Evolutionary conservation across 2,888 invertebrate genomes (phyloP).

Genomic region (Epicampocera succincta): DNA sequence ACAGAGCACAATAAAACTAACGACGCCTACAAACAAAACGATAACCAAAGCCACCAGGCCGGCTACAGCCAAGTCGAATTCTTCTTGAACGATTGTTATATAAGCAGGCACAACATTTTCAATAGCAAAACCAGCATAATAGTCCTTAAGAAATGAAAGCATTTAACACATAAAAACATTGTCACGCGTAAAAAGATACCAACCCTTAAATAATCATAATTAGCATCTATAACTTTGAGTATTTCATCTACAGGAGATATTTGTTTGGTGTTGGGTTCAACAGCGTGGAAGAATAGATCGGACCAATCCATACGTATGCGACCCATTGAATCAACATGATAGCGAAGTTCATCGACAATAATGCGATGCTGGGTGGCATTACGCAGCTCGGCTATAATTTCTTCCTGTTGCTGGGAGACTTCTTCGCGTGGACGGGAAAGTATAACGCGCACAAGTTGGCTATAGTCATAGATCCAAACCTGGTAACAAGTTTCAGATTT

Average conservation of each 20-base stretch:
- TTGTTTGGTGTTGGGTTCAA: slow-evolving; percentile 87
- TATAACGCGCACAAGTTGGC: slow-evolving; percentile 91
- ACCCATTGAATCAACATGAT: slow-evolving; percentile 85
- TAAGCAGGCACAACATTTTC: slow-evolving; percentile 89
- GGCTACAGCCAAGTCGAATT: slow-evolving; percentile 92
- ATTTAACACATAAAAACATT: background rate
- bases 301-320: slow-evolving; percentile 85
- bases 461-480: slow-evolving; percentile 95
- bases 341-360: slow-evolving; percentile 90
- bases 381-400: slow-evolving; percentile 87
- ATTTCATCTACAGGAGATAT: slow-evolving; percentile 90
- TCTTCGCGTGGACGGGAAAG: slow-evolving; percentile 91
- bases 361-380: slow-evolving; percentile 90
- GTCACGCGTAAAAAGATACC: background rate
- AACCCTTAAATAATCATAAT: slow-evolving; percentile 91
- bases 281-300: slow-evolving; percentile 92
- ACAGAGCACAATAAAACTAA: slow-evolving; percentile 92
- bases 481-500: slow-evolving; percentile 75
- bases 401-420: slow-evolving; percentile 87
- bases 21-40: slow-evolving; percentile 91
- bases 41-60: slow-evolving; percentile 92
- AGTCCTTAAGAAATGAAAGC: slow-evolving; percentile 75
- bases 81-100: slow-evolving; percentile 86
- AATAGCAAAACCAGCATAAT: slow-evolving; percentile 88
- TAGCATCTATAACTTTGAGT: slow-evolving; percentile 90